Conservation (phyloP, 2,888 invertebrate genomes). For the Drosophila parthenogenetica region DNA sequence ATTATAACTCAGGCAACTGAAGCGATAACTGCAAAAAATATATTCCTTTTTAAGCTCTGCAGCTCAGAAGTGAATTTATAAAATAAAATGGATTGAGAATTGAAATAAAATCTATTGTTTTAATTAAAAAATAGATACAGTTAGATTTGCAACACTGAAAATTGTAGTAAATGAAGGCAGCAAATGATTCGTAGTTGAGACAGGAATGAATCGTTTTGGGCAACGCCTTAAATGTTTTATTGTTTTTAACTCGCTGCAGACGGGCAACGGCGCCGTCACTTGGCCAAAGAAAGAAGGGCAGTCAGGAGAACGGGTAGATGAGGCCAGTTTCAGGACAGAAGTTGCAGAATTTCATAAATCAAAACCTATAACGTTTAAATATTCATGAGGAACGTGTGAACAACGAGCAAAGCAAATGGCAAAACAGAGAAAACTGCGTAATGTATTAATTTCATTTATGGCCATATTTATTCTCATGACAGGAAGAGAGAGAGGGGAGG, state of each 20-base stretch:
- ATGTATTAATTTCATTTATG: slow-evolving; percentile 82
- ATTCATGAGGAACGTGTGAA: slow-evolving; percentile 76
- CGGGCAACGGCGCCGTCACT: slow-evolving; percentile 50
- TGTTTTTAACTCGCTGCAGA: slow-evolving; percentile 48
- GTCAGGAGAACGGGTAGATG: neutral
- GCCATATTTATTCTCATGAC: slow-evolving; percentile 76
- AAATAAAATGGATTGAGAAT: too few species aligned
- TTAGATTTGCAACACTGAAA: too few species aligned
- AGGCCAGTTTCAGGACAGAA: slow-evolving; percentile 25
- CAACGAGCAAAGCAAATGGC: slow-evolving; percentile 41
- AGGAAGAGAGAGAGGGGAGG: slow-evolving; percentile 14
- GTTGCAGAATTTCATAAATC: slow-evolving; percentile 64
- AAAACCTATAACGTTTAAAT: slow-evolving; percentile 69
- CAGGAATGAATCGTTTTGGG: slow-evolving; percentile 57
- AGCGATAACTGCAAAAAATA: too few species aligned
- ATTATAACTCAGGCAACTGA: too few species aligned
- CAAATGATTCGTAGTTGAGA: slow-evolving; percentile 7
- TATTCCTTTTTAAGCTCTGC: too few species aligned
- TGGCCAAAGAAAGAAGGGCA: neutral
- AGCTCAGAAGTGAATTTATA: too few species aligned
- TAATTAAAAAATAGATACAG: too few species aligned
- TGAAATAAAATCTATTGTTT: too few species aligned
- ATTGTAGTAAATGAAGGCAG: neutral
- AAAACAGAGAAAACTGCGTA: slow-evolving; percentile 47
- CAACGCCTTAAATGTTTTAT: slow-evolving; percentile 73